These are phyloP conservation scores for Eupithecia vulgata DNA, from an alignment of 2,888 invertebrate species.

Conservation along the genomic window DNA sequence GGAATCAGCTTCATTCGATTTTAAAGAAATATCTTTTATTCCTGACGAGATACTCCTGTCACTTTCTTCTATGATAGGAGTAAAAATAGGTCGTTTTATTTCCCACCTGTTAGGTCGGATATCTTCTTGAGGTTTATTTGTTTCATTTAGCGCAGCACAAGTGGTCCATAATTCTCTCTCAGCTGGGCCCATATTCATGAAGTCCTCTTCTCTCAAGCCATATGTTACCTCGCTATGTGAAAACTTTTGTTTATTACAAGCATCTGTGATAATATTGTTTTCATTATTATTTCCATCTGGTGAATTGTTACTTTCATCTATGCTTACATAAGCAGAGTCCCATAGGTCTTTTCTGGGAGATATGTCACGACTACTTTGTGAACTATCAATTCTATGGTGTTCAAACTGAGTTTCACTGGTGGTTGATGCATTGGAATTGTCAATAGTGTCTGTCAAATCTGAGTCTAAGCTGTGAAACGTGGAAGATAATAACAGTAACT, in stretches of 20 bases:
- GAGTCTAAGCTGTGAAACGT: conserved; percentile 69
- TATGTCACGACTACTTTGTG: conserved; percentile 52
- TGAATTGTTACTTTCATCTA: conserved; percentile 77
- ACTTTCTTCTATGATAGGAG: conserved; percentile 77
- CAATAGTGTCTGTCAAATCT: conserved; percentile 54
- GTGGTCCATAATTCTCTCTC: conserved; percentile 78
- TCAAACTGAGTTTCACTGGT: conserved; percentile 53
- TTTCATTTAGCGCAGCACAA: conserved; percentile 61
- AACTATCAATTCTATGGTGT: conserved; percentile 50
- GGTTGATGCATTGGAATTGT: conserved; percentile 55
- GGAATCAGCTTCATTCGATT: conserved; percentile 64
- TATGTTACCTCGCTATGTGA: conserved; percentile 52
- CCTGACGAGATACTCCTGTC: conserved; percentile 66
- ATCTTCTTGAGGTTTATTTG: conserved; percentile 56
- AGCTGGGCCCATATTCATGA: conserved; percentile 75
- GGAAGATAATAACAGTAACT: conserved; percentile 50
- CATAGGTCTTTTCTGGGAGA: conserved; percentile 75
- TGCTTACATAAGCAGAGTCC: conserved; percentile 83
- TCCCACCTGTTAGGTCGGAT: conserved; percentile 61
- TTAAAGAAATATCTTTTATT: conserved; percentile 59
- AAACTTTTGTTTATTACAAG: conserved; percentile 59
- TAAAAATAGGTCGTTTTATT: conserved; percentile 65
- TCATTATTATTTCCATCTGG: conserved; percentile 75
- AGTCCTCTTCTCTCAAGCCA: conserved; percentile 54
- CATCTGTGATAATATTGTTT: conserved; percentile 55